These are phyloP conservation scores for Nasonia oneida DNA, from an alignment of 2,888 invertebrate genomes.

Conservation along the genomic window DNA sequence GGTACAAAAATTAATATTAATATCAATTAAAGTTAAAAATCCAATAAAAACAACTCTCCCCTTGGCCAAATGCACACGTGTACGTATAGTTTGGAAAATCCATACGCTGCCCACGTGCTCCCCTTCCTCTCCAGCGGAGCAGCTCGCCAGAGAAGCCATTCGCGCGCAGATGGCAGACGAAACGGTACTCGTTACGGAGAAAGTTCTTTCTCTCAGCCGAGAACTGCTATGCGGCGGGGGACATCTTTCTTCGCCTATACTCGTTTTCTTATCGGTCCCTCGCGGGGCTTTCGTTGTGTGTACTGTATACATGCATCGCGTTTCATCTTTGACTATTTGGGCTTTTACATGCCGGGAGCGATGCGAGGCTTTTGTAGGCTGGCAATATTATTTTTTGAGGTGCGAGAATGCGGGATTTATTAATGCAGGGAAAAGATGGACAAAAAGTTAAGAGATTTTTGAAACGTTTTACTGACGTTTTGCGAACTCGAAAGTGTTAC, in stretches of 20 bases:
- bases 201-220: conserved; percentile 67
- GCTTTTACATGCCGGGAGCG: not conserved
- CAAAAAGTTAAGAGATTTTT: not conserved
- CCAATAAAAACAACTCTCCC: too few relatives aligned
- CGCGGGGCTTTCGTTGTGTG: conserved; percentile 12
- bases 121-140: not conserved
- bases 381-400: not conserved
- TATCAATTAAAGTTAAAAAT: too few relatives aligned
- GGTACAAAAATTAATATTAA: too few relatives aligned
- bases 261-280: conserved; percentile 53
- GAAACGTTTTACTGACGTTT: not conserved
- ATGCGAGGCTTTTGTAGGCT: not conserved
- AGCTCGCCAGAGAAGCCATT: not conserved
- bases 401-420: too few relatives aligned
- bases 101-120: not conserved
- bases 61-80: too few relatives aligned
- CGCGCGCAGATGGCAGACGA: conserved; percentile 51
- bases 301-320: conserved; percentile 19
- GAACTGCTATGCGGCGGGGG: conserved; percentile 58
- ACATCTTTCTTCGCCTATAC: conserved; percentile 32
- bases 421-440: not conserved
- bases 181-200: conserved; percentile 78
- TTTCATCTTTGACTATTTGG: not conserved
- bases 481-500: not conserved
- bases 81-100: not conserved